These are phyloP conservation scores for Brachionus koreanus DNA, from an alignment of 1,140 invertebrate genomes.

Conservation along the genomic window DNA sequence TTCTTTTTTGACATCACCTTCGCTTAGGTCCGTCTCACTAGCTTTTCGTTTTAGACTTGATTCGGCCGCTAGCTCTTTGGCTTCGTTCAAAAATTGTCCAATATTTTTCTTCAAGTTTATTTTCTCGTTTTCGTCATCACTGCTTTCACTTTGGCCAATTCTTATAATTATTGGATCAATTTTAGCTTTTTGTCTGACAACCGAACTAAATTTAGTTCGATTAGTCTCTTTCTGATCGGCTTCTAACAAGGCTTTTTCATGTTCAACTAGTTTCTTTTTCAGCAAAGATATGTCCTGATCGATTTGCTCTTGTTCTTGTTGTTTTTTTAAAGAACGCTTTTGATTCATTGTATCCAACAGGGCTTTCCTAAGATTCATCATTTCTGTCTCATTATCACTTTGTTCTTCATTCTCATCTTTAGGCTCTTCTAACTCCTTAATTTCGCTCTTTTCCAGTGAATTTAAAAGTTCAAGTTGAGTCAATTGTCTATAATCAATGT, in stretches of 20 bases:
- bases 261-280: slow-evolving; percentile 1
- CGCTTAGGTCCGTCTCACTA: not conserved
- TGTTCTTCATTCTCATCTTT: not conserved
- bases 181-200: not conserved
- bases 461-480: not conserved
- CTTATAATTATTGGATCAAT: slow-evolving; percentile 31
- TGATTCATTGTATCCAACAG: not conserved
- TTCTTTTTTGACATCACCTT: slow-evolving; percentile 7
- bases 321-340: not conserved
- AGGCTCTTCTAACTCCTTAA: not conserved
- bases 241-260: not conserved
- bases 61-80: not conserved
- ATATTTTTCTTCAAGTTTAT: not conserved
- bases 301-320: slow-evolving; percentile 18
- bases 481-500: slow-evolving; percentile 31
- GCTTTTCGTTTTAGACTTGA: not conserved
- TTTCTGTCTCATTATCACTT: slow-evolving; percentile 1
- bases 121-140: not conserved
- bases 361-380: not conserved
- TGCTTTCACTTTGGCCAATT: not conserved
- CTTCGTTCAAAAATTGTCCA: slow-evolving; percentile 8
- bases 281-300: slow-evolving; percentile 10
- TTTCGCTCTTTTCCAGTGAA: not conserved
- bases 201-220: not conserved
- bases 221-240: not conserved